Evolutionary conservation across 1,140 invertebrate genomes (phyloP).

Genomic region (Dendroctonus ponderosae): DNA sequence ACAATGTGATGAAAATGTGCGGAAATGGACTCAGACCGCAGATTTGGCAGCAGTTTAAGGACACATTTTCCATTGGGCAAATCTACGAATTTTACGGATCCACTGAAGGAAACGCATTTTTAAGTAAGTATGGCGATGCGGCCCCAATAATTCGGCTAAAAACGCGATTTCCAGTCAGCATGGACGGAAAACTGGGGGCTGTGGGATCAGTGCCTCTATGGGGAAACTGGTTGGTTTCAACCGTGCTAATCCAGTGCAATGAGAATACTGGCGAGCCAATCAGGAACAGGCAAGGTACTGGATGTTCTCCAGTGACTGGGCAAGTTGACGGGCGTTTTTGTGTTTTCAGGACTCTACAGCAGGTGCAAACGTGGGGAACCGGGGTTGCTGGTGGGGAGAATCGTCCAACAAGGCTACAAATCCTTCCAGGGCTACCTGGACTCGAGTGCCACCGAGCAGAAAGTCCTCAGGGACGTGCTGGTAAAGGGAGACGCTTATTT

Average conservation of each 20-base stretch:
- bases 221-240: too few relatives aligned
- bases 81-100: slow-evolving; percentile 95
- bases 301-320: too few relatives aligned
- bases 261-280: too few relatives aligned
- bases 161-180: slow-evolving; percentile 74
- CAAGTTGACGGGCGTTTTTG: too few relatives aligned
- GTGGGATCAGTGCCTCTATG: slow-evolving; percentile 87
- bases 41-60: slow-evolving; percentile 87
- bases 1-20: slow-evolving; percentile 79
- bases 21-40: slow-evolving; percentile 93
- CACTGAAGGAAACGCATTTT: slow-evolving; percentile 85
- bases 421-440: slow-evolving; percentile 84
- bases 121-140: too few relatives aligned
- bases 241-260: too few relatives aligned
- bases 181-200: slow-evolving; percentile 82
- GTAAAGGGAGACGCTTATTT: slow-evolving; percentile 82
- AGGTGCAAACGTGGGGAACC: slow-evolving; percentile 72
- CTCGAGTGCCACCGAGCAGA: slow-evolving; percentile 82
- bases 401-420: slow-evolving; percentile 68
- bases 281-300: too few relatives aligned
- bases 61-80: slow-evolving; percentile 74
- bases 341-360: slow-evolving; percentile 71
- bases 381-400: slow-evolving; percentile 73
- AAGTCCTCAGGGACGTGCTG: slow-evolving; percentile 85
- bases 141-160: too few relatives aligned